These are phyloP conservation scores for Philhelius pedissequus DNA, from an alignment of 2,888 invertebrate genomes.

Conservation along the genomic window DNA sequence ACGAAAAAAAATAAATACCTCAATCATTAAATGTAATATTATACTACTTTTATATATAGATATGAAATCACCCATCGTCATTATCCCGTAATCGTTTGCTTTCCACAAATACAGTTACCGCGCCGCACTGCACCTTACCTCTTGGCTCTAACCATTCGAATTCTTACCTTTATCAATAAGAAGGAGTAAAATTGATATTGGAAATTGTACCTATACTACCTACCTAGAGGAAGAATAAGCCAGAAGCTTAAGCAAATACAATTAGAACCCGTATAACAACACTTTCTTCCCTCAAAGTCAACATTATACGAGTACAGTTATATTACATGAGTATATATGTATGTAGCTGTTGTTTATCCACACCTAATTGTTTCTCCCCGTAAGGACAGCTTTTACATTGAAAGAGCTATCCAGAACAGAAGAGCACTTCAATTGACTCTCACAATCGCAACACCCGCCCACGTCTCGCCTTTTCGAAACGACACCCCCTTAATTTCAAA, in stretches of 20 bases:
- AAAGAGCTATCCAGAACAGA: conserved; percentile 7
- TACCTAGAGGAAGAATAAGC: not conserved
- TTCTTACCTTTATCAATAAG: not conserved
- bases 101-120: not conserved
- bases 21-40: conserved; percentile 46
- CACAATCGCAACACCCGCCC: not conserved
- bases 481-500: not conserved
- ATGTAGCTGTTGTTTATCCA: conserved; percentile 50
- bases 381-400: conserved; percentile 1
- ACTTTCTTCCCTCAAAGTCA: conserved; percentile 12
- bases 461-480: not conserved
- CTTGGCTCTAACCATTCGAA: not conserved
- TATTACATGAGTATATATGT: not conserved
- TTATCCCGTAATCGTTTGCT: conserved; percentile 29
- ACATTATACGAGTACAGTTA: conserved; percentile 6
- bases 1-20: conserved; percentile 4
- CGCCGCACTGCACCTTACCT: too few relatives aligned
- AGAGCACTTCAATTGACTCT: conserved; percentile 18
- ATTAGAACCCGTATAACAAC: conserved; percentile 1
- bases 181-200: not conserved
- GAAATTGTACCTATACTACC: not conserved
- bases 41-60: conserved; percentile 18
- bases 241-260: conserved; percentile 14
- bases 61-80: conserved; percentile 42
- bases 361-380: conserved; percentile 58